Percentiles rank a stretch among this genome's conserved stretches.
phyloP scores from a whole-genome alignment of 2,888 invertebrate genomes.

The Stenolophus ochropezus region DNA sequence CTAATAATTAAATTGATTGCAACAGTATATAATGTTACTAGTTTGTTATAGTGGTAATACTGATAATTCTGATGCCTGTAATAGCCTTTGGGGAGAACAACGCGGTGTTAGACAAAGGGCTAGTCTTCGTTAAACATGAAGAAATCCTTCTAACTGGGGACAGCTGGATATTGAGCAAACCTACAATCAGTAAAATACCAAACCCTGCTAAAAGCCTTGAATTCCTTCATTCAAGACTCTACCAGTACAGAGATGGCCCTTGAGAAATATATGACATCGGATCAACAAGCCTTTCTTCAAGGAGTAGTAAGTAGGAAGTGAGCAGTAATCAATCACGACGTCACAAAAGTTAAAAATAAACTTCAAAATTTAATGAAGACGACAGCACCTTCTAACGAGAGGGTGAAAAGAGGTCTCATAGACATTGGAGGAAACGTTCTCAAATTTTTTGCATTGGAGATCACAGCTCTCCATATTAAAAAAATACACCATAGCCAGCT shows the following conservation, averaged over 20 bases:
- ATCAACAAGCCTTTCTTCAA: background rate
- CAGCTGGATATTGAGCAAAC: background rate
- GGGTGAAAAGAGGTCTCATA: conserved; percentile 35
- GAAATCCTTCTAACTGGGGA: background rate
- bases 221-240: background rate
- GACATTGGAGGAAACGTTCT: conserved; percentile 24
- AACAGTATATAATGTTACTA: too few species aligned
- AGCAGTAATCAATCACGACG: conserved; percentile 18
- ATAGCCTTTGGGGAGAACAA: too few species aligned
- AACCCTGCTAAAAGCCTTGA: background rate
- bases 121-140: background rate
- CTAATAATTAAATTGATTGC: too few species aligned
- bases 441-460: too few species aligned
- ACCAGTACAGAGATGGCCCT: background rate
- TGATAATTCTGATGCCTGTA: too few species aligned
- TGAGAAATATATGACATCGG: background rate
- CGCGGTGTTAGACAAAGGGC: too few species aligned
- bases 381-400: conserved; percentile 7
- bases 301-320: conserved; percentile 49
- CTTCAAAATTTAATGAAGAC: conserved; percentile 38
- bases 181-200: background rate
- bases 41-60: too few species aligned
- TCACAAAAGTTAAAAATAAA: conserved; percentile 24
- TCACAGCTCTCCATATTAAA: too few species aligned
- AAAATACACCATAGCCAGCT: too few species aligned